Conservation (phyloP, 2,888 invertebrate genomes). For the Thalpophila matura region DNA sequence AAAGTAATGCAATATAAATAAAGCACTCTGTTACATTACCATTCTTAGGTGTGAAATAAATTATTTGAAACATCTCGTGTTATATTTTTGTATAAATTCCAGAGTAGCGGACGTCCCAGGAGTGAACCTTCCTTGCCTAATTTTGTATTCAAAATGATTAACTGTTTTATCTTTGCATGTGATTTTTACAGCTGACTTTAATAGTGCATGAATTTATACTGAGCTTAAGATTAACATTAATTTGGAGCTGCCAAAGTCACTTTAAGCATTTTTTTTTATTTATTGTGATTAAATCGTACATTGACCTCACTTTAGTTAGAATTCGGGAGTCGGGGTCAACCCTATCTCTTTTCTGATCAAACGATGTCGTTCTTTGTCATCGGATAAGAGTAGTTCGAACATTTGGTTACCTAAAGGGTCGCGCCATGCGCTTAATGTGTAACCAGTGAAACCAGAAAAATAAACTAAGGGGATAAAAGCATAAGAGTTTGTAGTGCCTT, state of each 20-base stretch:
- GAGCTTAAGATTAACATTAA: slow-evolving; percentile 27
- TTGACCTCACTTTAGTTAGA: slow-evolving; percentile 1
- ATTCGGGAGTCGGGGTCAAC: background rate
- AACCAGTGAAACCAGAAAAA: background rate
- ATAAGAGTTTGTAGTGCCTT: no score
- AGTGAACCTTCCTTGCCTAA: slow-evolving; percentile 56
- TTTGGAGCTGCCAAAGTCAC: background rate
- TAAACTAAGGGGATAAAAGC: no score
- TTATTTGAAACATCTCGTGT: slow-evolving; percentile 51
- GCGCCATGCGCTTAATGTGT: slow-evolving; percentile 1
- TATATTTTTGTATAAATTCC: slow-evolving; percentile 58
- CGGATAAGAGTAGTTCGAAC: slow-evolving; percentile 4
- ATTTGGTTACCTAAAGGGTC: slow-evolving; percentile 18
- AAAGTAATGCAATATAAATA: slow-evolving; percentile 33
- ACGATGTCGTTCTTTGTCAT: slow-evolving; percentile 8
- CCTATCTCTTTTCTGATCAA: slow-evolving; percentile 22
- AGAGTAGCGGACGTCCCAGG: slow-evolving; percentile 44
- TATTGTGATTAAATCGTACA: slow-evolving; percentile 3
- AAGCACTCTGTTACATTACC: slow-evolving; percentile 36
- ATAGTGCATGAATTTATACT: slow-evolving; percentile 38
- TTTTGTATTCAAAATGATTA: slow-evolving; percentile 62
- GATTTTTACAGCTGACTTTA: slow-evolving; percentile 49
- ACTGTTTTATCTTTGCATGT: slow-evolving; percentile 54
- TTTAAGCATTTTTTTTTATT: background rate
- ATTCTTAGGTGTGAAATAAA: slow-evolving; percentile 49